These are phyloP conservation scores for Seriola dumerili DNA, from an alignment of 2,113 vertebrate species.

Conservation along the genomic window DNA sequence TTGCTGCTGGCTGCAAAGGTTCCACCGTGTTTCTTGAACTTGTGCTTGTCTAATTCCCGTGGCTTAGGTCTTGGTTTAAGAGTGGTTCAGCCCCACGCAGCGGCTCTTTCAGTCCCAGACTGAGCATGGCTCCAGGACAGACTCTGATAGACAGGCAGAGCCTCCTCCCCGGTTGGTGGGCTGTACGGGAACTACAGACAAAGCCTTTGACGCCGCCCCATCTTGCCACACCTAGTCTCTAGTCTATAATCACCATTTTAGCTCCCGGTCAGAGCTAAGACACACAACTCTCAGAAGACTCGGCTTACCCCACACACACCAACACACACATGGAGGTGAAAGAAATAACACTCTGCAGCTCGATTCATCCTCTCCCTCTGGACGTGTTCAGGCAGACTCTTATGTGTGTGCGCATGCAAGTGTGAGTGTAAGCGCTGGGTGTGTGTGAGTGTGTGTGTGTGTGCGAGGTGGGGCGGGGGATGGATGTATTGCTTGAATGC, in stretches of 20 bases:
- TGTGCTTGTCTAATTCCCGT: constrained; percentile 55
- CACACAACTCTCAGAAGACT: constrained; percentile 74
- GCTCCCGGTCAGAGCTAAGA: constrained; percentile 70
- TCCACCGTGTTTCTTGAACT: constrained; percentile 54
- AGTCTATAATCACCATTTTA: constrained; percentile 79
- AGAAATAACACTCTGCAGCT: constrained; percentile 72
- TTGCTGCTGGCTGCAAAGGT: constrained; percentile 33
- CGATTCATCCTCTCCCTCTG: constrained; percentile 81
- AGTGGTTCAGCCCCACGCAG: constrained; percentile 56
- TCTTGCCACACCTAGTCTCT: constrained; percentile 85
- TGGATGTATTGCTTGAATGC: constrained; percentile 82
- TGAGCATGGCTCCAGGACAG: constrained; percentile 61
- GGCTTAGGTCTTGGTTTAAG: constrained; percentile 45
- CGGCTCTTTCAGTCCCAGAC: constrained; percentile 68
- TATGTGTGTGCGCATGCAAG: constrained; percentile 57
- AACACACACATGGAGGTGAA: constrained; percentile 40
- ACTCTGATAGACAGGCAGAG: constrained; percentile 58
- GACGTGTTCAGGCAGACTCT: constrained; percentile 82
- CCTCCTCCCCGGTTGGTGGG: constrained; percentile 74
- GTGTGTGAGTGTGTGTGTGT: constrained; percentile 46
- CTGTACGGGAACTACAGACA: constrained; percentile 78
- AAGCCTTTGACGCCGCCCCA: constrained; percentile 83
- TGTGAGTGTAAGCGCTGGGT: constrained; percentile 52
- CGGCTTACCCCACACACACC: constrained; percentile 60
- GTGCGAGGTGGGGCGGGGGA: constrained; percentile 70